Conservation (phyloP, 2,888 invertebrate species). For the Chymomyza caudatula region DNA sequence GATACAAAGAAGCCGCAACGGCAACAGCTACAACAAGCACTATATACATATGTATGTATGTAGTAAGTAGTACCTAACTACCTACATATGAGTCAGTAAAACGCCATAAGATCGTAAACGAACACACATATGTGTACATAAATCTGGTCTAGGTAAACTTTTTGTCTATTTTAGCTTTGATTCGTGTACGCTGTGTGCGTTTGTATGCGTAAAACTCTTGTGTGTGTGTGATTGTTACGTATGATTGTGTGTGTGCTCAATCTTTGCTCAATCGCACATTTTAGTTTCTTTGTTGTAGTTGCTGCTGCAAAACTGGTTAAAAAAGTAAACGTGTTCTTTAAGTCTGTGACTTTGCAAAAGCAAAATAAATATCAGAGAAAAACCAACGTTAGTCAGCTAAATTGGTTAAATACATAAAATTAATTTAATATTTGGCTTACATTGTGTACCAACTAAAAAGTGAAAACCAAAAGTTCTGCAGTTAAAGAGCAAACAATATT, state of each 20-base stretch:
- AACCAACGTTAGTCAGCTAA: slow-evolving; percentile 47
- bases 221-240: neutral
- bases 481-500: neutral
- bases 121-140: neutral
- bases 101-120: too few species aligned
- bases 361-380: slow-evolving; percentile 32
- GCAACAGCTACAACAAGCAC: slow-evolving; percentile 10
- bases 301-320: neutral
- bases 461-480: neutral
- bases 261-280: slow-evolving; percentile 70
- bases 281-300: slow-evolving; percentile 29
- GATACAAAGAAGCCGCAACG: slow-evolving; percentile 29
- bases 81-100: too few species aligned
- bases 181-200: neutral
- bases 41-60: neutral
- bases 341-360: slow-evolving; percentile 57
- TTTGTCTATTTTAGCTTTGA: slow-evolving; percentile 35
- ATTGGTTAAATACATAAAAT: slow-evolving; percentile 22
- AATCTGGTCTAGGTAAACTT: slow-evolving; percentile 17
- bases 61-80: too few species aligned
- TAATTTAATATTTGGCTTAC: slow-evolving; percentile 2
- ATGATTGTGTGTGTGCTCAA: slow-evolving; percentile 44
- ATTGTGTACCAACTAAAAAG: neutral
- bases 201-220: neutral
- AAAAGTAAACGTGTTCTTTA: slow-evolving; percentile 67